phyloP scores from a whole-genome alignment of 2,797 vertebrate genomes.

The Tokudaia tokunoshimensis region DNA sequence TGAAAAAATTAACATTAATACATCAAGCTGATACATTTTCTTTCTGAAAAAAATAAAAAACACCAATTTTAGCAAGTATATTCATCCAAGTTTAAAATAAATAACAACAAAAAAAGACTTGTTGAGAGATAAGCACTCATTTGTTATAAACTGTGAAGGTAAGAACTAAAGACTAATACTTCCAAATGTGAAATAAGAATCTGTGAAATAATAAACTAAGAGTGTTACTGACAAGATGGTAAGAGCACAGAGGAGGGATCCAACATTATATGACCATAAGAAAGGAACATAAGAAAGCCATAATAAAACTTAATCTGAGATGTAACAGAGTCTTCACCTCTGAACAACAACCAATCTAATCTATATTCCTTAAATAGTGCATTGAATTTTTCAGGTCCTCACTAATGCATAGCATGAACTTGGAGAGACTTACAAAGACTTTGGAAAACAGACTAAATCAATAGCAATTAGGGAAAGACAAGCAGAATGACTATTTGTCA shows the following conservation, averaged over 20 bases:
- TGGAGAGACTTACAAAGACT: neutral
- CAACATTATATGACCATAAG: neutral
- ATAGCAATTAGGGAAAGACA: neutral
- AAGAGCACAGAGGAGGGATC: neutral
- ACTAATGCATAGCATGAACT: neutral
- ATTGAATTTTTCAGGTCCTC: neutral
- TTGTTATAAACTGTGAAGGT: neutral
- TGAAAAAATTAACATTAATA: constrained; percentile 45
- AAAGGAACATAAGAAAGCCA: neutral
- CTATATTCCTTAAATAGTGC: neutral
- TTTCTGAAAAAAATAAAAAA: constrained; percentile 5
- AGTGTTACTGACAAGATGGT: neutral
- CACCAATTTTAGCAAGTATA: neutral
- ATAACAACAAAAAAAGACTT: neutral
- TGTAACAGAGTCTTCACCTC: neutral
- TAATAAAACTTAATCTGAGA: neutral
- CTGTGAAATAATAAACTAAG: neutral
- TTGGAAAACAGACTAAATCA: neutral
- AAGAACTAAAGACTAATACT: neutral
- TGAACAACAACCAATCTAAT: neutral
- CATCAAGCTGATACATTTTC: neutral
- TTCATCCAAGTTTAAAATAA: neutral
- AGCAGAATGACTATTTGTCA: neutral
- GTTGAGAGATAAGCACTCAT: neutral
- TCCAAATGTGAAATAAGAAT: neutral